Percentiles rank a stretch among this genome's conserved stretches.
Conservation (phyloP, 2,113 vertebrate genomes). For the Oxyruncus cristatus region DNA sequence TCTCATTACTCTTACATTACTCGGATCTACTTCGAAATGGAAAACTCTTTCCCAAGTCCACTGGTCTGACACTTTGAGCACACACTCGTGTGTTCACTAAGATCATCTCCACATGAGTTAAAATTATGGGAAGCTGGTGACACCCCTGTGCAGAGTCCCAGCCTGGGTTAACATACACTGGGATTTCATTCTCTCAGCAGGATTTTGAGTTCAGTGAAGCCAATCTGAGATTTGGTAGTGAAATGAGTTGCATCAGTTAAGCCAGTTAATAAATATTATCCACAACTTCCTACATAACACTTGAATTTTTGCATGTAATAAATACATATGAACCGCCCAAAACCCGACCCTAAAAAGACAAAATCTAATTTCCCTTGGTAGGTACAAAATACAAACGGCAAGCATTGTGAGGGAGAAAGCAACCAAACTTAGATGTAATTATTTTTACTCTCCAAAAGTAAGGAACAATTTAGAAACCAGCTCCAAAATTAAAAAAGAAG, state of each 20-base stretch:
- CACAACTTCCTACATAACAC: neutral
- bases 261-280: neutral
- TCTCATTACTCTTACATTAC: neutral
- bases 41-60: neutral
- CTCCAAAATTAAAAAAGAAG: neutral
- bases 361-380: neutral
- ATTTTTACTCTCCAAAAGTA: neutral
- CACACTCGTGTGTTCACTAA: neutral
- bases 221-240: neutral
- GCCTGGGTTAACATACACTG: neutral
- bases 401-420: neutral
- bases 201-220: neutral
- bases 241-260: neutral
- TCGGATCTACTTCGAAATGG: neutral
- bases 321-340: neutral
- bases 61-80: neutral
- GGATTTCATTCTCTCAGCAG: neutral
- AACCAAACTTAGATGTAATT: neutral
- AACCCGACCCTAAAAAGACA: neutral
- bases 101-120: neutral
- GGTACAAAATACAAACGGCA: neutral
- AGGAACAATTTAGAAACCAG: neutral
- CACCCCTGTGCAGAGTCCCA: neutral
- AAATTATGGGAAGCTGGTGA: neutral
- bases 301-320: neutral